Evolutionary conservation across 2,888 invertebrate species (phyloP).

Genomic region (Chelonus formosanus): DNA sequence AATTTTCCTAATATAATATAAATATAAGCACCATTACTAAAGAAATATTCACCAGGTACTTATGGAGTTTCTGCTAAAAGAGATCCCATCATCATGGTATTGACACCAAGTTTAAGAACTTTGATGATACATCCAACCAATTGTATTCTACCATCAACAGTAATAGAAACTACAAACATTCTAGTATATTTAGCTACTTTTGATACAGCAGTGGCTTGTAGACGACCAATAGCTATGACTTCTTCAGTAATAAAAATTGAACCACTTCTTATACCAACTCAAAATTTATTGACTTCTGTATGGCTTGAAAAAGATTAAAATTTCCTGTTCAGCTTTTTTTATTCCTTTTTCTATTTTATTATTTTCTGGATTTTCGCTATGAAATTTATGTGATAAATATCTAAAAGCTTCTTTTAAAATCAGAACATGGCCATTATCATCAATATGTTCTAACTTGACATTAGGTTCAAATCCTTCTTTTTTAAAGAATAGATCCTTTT

Average conservation of each 20-base stretch:
- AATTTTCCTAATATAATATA: no score
- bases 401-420: no score
- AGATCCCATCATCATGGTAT: conserved; percentile 99
- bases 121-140: conserved; percentile 97
- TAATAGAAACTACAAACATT: conserved; percentile 91
- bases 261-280: conserved; percentile 99
- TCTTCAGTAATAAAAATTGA: conserved; percentile 99
- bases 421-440: no score
- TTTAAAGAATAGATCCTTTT: no score
- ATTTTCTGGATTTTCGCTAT: conserved; percentile 82
- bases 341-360: conserved; percentile 98
- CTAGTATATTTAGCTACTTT: conserved; percentile 92
- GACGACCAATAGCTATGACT: conserved; percentile 99
- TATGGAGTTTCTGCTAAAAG: conserved; percentile 97
- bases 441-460: no score
- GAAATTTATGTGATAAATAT: no score
- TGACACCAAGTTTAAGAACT: conserved; percentile 90
- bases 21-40: conserved; percentile 96
- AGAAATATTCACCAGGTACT: conserved; percentile 99
- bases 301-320: conserved; percentile 96
- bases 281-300: conserved; percentile 94
- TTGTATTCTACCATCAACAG: conserved; percentile 98
- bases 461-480: no score
- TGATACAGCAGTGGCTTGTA: conserved; percentile 97
- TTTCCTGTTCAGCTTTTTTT: conserved; percentile 94